Percentiles rank a stretch among this genome's conserved stretches.
Evolutionary conservation across 1,140 invertebrate species (phyloP).

Genomic region (Neodiprion fabricii): DNA sequence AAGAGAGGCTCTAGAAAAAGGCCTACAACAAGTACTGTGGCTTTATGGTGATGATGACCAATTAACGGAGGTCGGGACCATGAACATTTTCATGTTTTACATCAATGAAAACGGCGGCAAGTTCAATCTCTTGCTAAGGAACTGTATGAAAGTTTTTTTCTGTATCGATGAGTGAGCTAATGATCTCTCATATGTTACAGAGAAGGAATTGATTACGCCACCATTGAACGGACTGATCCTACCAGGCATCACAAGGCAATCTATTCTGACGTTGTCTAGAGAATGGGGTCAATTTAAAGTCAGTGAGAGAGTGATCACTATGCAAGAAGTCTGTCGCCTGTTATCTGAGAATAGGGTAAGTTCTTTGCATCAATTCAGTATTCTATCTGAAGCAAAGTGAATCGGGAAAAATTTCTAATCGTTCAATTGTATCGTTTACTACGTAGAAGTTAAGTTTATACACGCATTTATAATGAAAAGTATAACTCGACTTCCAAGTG

Average conservation of each 20-base stretch:
- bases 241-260: conserved; percentile 91
- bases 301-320: conserved; percentile 83
- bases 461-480: no score
- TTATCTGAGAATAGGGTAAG: conserved; percentile 85
- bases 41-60: conserved; percentile 93
- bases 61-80: conserved; percentile 97
- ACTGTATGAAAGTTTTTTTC: conserved; percentile 21
- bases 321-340: conserved; percentile 80
- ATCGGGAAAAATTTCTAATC: no score
- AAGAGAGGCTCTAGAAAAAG: conserved; percentile 77
- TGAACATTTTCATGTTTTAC: conserved; percentile 96
- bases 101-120: conserved; percentile 91
- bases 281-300: conserved; percentile 91
- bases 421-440: no score
- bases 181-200: conserved; percentile 61
- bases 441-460: no score
- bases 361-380: conserved; percentile 23
- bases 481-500: no score
- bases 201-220: conserved; percentile 92
- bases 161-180: conserved; percentile 15
- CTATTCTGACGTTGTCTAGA: conserved; percentile 80
- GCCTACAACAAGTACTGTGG: conserved; percentile 97
- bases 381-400: no score
- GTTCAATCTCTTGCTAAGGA: conserved; percentile 12
- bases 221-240: conserved; percentile 90